Percentiles rank a stretch among this genome's conserved stretches.
These are phyloP conservation scores for Callionymus lyra DNA, from an alignment of 2,113 vertebrate species.

Conservation along the genomic window DNA sequence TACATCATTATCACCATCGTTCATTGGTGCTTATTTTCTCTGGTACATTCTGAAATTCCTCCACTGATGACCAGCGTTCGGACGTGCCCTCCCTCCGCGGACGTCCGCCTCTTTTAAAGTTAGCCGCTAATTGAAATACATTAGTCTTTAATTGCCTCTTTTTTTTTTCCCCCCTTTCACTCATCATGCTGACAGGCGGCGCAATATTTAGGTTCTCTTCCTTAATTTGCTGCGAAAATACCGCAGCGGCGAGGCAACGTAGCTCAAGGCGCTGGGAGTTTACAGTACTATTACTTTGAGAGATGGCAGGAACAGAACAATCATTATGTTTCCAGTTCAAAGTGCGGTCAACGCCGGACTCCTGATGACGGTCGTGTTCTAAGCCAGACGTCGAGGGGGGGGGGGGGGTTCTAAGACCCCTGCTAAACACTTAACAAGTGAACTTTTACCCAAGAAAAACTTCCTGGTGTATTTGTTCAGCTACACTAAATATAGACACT, in stretches of 20 bases:
- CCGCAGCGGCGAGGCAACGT: slow-evolving; percentile 43
- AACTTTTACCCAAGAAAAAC: no score
- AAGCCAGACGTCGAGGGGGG: not conserved
- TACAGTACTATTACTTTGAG: slow-evolving; percentile 61
- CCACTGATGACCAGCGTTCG: slow-evolving; percentile 30
- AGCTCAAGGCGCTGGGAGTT: slow-evolving; percentile 53
- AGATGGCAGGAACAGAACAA: slow-evolving; percentile 58
- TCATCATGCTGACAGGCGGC: slow-evolving; percentile 84
- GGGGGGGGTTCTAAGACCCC: no score
- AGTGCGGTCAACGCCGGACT: slow-evolving; percentile 39
- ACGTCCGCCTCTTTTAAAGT: slow-evolving; percentile 55
- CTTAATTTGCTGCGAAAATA: slow-evolving; percentile 67
- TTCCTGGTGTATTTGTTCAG: no score
- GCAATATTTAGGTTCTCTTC: slow-evolving; percentile 76
- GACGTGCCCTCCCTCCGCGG: slow-evolving; percentile 36
- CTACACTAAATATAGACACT: no score
- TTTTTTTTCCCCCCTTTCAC: slow-evolving; percentile 71
- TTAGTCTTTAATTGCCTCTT: slow-evolving; percentile 80
- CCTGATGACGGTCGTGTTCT: slow-evolving; percentile 7
- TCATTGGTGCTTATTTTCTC: slow-evolving; percentile 77
- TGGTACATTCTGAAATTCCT: slow-evolving; percentile 16
- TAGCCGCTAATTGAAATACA: slow-evolving; percentile 79
- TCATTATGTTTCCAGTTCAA: slow-evolving; percentile 58
- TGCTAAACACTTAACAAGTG: no score
- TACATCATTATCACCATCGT: slow-evolving; percentile 59